phyloP scores from a whole-genome alignment of 1,140 invertebrate genomes.

The Procambarus virginalis region DNA sequence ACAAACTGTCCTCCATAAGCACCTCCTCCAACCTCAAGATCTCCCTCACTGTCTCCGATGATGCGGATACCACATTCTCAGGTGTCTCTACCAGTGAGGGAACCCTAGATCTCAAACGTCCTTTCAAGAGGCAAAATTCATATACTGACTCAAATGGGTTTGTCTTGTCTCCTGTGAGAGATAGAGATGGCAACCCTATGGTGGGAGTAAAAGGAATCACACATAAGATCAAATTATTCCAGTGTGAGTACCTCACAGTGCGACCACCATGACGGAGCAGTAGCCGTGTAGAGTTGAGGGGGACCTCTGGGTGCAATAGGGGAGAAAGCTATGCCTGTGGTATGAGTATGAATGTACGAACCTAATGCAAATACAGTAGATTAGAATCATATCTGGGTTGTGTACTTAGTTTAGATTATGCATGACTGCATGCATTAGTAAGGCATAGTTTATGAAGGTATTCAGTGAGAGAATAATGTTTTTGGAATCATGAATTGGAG shows the following conservation, averaged over 20 bases:
- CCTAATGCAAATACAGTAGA: background rate
- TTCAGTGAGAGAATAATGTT: no score
- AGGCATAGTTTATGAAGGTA: no score
- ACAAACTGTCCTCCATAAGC: constrained; percentile 35
- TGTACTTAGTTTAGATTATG: no score
- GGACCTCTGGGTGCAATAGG: background rate
- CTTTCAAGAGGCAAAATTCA: constrained; percentile 56
- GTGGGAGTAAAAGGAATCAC: constrained; percentile 51
- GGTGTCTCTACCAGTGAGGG: background rate
- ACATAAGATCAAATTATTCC: constrained; percentile 45
- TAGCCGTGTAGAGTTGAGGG: background rate
- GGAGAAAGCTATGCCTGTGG: background rate
- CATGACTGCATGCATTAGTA: no score
- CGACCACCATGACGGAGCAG: background rate
- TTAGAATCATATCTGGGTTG: no score
- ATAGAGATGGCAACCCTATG: constrained; percentile 43
- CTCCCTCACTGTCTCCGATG: background rate
- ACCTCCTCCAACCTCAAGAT: constrained; percentile 13
- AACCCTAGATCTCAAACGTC: background rate
- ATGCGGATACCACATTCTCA: background rate
- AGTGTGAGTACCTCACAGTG: constrained; percentile 39
- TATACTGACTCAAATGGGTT: constrained; percentile 38
- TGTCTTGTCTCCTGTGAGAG: constrained; percentile 51
- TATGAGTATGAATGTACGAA: background rate
- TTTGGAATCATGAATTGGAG: no score